Percentiles rank a stretch among this genome's conserved stretches.
Conservation (phyloP, 2,888 invertebrate genomes). For the Aromia moschata region DNA sequence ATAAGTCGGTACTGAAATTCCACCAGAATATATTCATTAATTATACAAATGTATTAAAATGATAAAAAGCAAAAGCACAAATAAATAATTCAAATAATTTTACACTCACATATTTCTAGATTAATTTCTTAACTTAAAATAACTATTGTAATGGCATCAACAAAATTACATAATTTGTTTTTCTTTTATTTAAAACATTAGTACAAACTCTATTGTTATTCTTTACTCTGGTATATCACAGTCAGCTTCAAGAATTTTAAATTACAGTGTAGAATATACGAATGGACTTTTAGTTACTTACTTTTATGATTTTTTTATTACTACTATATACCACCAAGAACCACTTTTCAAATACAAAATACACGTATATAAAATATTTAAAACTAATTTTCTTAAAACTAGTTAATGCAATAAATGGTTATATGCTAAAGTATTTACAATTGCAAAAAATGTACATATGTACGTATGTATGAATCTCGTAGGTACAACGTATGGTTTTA, state of each 20-base stretch:
- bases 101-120: background rate
- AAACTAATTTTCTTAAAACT: background rate
- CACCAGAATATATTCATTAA: slow-evolving; percentile 1
- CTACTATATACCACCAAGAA: background rate
- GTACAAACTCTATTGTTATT: background rate
- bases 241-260: background rate
- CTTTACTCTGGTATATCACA: slow-evolving; percentile 9
- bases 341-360: slow-evolving; percentile 11
- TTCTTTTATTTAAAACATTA: too few relatives aligned
- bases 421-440: too few relatives aligned
- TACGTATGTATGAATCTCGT: too few relatives aligned
- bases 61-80: slow-evolving; percentile 18
- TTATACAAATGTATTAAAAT: slow-evolving; percentile 23
- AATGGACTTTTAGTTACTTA: background rate
- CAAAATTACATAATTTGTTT: too few relatives aligned
- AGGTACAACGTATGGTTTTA: too few relatives aligned
- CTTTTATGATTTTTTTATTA: background rate
- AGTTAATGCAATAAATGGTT: background rate
- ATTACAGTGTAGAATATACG: background rate
- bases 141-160: too few relatives aligned
- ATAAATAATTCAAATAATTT: slow-evolving; percentile 7
- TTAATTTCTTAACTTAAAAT: too few relatives aligned
- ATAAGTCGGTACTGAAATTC: too few relatives aligned
- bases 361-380: background rate
- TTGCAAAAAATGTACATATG: too few relatives aligned